A percentile compares a stretch with the other conserved stretches of the same genome.
Conservation (phyloP, 2,113 vertebrate species). For the Sceloporus undulatus region DNA sequence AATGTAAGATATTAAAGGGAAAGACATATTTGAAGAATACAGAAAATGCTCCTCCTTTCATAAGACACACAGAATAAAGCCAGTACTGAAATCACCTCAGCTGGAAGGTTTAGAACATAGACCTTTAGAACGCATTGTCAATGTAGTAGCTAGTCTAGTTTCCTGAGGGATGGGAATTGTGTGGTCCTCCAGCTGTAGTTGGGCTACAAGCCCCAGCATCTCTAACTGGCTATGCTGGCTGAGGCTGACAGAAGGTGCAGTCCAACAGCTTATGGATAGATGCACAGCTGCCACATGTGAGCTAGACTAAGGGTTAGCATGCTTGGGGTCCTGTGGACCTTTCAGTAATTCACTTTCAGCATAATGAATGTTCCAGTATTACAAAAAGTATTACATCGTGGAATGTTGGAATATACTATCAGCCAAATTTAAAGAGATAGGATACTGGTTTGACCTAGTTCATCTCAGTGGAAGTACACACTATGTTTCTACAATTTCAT, state of each 20-base stretch:
- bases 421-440: not conserved
- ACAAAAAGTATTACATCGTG: not conserved
- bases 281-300: too few relatives aligned
- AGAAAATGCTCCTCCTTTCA: not conserved
- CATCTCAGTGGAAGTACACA: not conserved
- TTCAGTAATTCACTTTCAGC: not conserved
- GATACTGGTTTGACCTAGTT: not conserved
- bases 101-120: not conserved
- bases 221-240: too few relatives aligned
- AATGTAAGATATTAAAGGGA: not conserved
- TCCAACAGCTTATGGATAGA: too few relatives aligned
- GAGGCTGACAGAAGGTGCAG: too few relatives aligned
- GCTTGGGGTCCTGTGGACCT: too few relatives aligned
- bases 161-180: not conserved
- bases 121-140: not conserved
- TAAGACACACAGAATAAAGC: not conserved
- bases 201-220: too few relatives aligned
- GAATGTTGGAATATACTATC: not conserved
- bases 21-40: too few relatives aligned
- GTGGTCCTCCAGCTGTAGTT: not conserved
- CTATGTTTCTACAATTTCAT: not conserved
- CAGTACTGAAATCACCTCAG: not conserved
- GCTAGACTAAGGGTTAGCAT: not conserved
- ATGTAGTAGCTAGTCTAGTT: not conserved
- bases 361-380: not conserved